Evolutionary conservation across 1,140 invertebrate genomes (phyloP).

Genomic region (Plectrocnemia conspersa): DNA sequence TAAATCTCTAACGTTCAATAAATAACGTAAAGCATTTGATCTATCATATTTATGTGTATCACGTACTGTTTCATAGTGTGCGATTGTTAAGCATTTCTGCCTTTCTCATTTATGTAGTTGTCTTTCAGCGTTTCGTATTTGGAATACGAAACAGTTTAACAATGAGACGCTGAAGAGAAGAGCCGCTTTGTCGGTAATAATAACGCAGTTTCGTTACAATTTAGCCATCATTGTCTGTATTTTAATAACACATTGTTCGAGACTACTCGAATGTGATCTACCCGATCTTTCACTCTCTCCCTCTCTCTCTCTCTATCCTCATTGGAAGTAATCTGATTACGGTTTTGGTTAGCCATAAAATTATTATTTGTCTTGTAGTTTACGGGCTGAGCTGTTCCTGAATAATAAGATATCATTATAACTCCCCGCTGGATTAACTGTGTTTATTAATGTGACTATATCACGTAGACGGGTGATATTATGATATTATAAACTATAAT

Average conservation of each 20-base stretch:
- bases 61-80: not conserved
- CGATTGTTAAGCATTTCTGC: not conserved
- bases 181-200: not conserved
- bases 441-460: too few species aligned
- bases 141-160: not conserved
- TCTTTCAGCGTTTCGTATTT: not conserved
- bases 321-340: not conserved
- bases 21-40: too few species aligned
- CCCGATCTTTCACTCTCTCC: too few species aligned
- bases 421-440: not conserved
- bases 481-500: not conserved
- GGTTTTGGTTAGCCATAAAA: constrained; percentile 5
- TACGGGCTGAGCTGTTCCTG: not conserved
- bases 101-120: not conserved
- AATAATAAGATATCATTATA: constrained; percentile 10
- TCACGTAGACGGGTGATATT: not conserved
- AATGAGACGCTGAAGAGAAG: not conserved
- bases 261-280: not conserved
- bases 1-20: too few species aligned
- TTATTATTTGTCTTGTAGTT: constrained; percentile 12
- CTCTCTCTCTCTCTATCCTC: too few species aligned
- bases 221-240: constrained; percentile 1
- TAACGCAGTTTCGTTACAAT: constrained; percentile 5
- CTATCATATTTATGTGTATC: too few species aligned
- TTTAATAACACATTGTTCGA: constrained; percentile 7